These are phyloP conservation scores for Doris montereyensis DNA, from an alignment of 2,888 invertebrate genomes.

Conservation along the genomic window DNA sequence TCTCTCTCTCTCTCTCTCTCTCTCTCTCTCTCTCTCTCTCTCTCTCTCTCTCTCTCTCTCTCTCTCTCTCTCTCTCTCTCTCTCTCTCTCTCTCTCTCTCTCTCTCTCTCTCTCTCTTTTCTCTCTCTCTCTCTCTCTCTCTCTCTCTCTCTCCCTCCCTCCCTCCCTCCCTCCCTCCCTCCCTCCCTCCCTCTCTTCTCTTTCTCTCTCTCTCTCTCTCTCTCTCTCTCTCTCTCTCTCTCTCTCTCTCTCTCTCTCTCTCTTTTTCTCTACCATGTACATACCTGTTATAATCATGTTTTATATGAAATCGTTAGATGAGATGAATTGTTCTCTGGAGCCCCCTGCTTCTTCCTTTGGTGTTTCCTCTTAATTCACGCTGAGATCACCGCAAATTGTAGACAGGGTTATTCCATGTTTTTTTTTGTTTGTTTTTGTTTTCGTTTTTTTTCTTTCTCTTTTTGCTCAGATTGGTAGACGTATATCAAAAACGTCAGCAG, in stretches of 20 bases:
- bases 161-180: neutral
- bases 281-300: too few species aligned
- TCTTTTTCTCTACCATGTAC: neutral
- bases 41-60: neutral
- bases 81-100: neutral
- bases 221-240: constrained; percentile 11
- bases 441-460: too few species aligned
- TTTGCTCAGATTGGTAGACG: too few species aligned
- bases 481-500: too few species aligned
- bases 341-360: too few species aligned
- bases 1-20: neutral
- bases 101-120: neutral
- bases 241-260: constrained; percentile 10
- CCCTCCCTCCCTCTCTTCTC: neutral
- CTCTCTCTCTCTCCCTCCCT: neutral
- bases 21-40: neutral
- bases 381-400: too few species aligned
- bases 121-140: neutral
- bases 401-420: too few species aligned
- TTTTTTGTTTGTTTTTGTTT: too few species aligned
- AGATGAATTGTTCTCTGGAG: too few species aligned
- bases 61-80: constrained; percentile 1
- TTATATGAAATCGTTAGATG: too few species aligned
- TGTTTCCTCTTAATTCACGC: too few species aligned
- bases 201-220: neutral